A percentile compares a stretch with the other conserved stretches of the same genome.
These are phyloP conservation scores for Xylota sylvarum DNA, from an alignment of 2,888 invertebrate genomes.

Conservation along the genomic window DNA sequence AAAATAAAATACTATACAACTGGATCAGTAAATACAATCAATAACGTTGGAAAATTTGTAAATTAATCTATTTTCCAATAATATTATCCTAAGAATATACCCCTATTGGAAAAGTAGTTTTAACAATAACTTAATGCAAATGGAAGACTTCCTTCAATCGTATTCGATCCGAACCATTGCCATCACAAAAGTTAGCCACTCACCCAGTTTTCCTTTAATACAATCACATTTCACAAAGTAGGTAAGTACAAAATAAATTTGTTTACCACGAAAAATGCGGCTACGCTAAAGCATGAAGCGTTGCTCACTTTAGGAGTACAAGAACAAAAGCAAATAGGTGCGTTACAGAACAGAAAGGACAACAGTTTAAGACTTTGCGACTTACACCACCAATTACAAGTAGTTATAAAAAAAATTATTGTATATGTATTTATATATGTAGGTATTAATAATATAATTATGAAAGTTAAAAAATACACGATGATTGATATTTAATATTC, in stretches of 20 bases:
- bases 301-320: constrained; percentile 67
- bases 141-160: constrained; percentile 32
- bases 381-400: constrained; percentile 77
- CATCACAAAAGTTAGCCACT: constrained; percentile 62
- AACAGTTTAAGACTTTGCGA: constrained; percentile 74
- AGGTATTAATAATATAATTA: constrained; percentile 70
- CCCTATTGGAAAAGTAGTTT: background rate
- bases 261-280: constrained; percentile 58
- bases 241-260: constrained; percentile 15
- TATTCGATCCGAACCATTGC: constrained; percentile 58
- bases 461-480: constrained; percentile 74
- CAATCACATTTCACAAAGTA: constrained; percentile 47
- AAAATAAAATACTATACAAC: background rate
- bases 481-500: constrained; percentile 69
- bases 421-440: constrained; percentile 54
- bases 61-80: background rate
- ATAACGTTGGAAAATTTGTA: background rate
- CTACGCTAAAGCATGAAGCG: constrained; percentile 73
- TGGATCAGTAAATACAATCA: background rate
- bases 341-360: constrained; percentile 74
- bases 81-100: background rate
- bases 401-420: constrained; percentile 54
- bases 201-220: constrained; percentile 39
- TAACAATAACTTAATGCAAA: background rate
- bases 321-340: constrained; percentile 73